Evolutionary conservation across 2,113 vertebrate species (phyloP).

Genomic region (Conger conger): DNA sequence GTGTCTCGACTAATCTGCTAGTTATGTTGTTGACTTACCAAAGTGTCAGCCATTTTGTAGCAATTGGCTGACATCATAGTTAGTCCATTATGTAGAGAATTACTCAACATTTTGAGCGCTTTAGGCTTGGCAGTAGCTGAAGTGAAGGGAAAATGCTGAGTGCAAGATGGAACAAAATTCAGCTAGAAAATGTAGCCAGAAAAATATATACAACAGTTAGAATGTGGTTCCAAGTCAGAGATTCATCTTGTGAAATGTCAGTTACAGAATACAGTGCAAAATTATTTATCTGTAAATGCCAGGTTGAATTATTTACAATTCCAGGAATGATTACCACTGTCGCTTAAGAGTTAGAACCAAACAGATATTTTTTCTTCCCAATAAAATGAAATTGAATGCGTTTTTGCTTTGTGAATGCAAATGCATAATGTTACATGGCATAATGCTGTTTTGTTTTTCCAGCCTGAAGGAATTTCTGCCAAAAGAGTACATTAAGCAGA

Average conservation of each 20-base stretch:
- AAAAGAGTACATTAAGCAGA: slow-evolving; percentile 78
- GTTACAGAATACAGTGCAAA: not conserved
- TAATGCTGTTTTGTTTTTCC: slow-evolving; percentile 46
- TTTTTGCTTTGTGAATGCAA: not conserved
- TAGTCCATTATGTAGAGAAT: no score
- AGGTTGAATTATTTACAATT: not conserved
- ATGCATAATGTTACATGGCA: not conserved
- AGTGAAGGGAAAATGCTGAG: not conserved
- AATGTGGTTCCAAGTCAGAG: not conserved
- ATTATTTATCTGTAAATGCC: not conserved
- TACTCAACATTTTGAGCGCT: no score
- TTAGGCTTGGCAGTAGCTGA: not conserved
- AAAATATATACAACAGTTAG: not conserved
- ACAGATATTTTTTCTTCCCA: no score
- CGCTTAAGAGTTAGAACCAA: no score
- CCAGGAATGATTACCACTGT: no score
- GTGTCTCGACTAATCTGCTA: no score
- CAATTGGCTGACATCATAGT: no score
- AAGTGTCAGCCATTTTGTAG: no score
- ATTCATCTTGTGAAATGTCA: not conserved
- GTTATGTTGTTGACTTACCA: no score
- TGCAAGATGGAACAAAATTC: not conserved
- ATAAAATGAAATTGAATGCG: not conserved
- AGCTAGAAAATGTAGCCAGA: not conserved
- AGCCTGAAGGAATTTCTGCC: slow-evolving; percentile 79